Evolutionary conservation across 2,113 vertebrate genomes (phyloP), one percentile per base, ranked within the genome.

Genomic region (Haplochromis burtoni): DNA sequence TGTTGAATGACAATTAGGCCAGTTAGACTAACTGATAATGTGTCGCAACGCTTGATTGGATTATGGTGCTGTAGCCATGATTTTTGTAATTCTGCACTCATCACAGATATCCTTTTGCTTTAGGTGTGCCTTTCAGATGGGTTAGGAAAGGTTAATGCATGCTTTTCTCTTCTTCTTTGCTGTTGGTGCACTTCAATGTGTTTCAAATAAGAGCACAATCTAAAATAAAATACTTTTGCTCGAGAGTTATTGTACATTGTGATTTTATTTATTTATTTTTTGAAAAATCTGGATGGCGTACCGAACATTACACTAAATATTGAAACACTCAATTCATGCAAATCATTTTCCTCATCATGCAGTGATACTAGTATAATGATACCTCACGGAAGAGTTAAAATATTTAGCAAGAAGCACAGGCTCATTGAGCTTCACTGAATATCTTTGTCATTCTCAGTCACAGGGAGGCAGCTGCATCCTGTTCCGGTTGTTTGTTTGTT

Each of bases 1-100:
- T 93, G 16, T 5, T 96, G 9, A 86, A 33, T 3, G 83, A 57
- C 21, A 93, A 91, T 80, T 84, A 87, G 14, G 33, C 12, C 12
- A 10, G 26, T 78, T 49, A 78, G 45, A 8, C 29, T 33, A 51
- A 33, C 5, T 33, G 16, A 51, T 49, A 76, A 76, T 78, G 26
- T 19, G 7, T 33, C 10, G 7, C 26, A 31, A 31, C 4, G 17
- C 73, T 49, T 51, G 45, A 33, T 2, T 78, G 26, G 26, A 5
- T 51, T 78, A 31, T n/a, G 10, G 1, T 78, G 16, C 16, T 78
- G 71, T 19, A 19, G 42, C 4, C 16, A 13, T 31, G 17, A 31
- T 31, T 78, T 51, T 8, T 31, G 10, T 13, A 49, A 51, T n/a
- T 51, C 10, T 51, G 42, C 71, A 49, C 10, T 31, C 16, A 78